Percentiles rank a stretch among this genome's conserved stretches.
Conservation (phyloP, 2,113 vertebrate species). For the Poeciliopsis prolifica region DNA sequence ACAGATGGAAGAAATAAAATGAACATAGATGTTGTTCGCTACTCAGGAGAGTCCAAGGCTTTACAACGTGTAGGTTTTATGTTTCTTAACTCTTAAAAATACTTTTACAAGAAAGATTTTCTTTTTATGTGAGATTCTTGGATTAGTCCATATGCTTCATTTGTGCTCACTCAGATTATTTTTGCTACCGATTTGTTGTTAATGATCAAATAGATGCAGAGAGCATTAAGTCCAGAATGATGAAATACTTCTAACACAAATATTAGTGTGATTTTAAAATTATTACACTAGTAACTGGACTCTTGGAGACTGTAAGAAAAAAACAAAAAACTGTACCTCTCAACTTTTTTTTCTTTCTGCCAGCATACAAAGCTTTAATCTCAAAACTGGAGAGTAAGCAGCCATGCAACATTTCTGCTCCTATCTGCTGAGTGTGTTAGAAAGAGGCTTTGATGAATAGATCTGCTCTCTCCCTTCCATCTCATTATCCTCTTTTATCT, state of each 20-base stretch:
- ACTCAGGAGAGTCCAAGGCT: no score
- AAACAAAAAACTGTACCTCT: slow-evolving; percentile 22
- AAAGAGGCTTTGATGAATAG: slow-evolving; percentile 78
- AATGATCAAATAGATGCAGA: no score
- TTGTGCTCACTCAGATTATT: background rate
- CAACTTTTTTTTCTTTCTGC: slow-evolving; percentile 44
- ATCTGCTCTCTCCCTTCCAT: slow-evolving; percentile 70
- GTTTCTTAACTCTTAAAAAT: no score
- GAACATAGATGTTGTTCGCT: no score
- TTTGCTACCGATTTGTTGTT: background rate
- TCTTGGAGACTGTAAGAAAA: slow-evolving; percentile 15
- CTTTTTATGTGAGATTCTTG: no score
- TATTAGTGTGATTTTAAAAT: background rate
- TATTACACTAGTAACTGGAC: background rate
- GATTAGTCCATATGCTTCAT: background rate
- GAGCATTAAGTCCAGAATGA: no score
- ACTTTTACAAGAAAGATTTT: no score
- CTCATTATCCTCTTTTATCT: slow-evolving; percentile 76
- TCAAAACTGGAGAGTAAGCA: slow-evolving; percentile 67
- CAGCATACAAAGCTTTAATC: slow-evolving; percentile 67
- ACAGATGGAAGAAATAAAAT: no score
- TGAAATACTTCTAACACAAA: background rate
- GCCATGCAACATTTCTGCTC: slow-evolving; percentile 31
- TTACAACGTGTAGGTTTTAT: no score
- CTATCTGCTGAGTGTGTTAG: slow-evolving; percentile 74